These are phyloP conservation scores for Papilio glaucus DNA, from an alignment of 1,140 invertebrate species.

Conservation along the genomic window DNA sequence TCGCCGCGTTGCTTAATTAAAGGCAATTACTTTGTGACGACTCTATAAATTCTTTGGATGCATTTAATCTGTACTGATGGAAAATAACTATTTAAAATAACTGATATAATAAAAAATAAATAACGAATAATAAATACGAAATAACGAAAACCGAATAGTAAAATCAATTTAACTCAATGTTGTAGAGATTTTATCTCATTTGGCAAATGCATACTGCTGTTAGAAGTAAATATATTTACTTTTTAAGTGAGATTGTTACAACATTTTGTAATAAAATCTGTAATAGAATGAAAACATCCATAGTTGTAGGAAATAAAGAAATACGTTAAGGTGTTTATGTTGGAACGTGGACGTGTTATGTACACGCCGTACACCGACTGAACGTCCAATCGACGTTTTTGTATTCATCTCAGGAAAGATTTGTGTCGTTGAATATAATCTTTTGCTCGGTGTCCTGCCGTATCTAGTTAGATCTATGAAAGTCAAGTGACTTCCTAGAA, in stretches of 20 bases:
- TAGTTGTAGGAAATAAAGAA: conserved; percentile 26
- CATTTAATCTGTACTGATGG: neutral
- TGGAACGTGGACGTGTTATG: neutral
- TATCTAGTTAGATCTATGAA: conserved; percentile 29
- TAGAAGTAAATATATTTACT: neutral
- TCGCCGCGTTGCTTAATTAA: conserved; percentile 27
- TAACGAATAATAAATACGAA: no score
- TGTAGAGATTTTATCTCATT: neutral
- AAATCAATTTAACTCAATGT: no score
- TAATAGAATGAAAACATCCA: neutral
- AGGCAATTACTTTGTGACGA: neutral
- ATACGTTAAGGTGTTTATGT: conserved; percentile 23
- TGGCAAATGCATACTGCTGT: neutral
- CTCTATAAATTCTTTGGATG: neutral
- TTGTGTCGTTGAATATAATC: conserved; percentile 25
- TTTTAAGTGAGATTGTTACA: no score
- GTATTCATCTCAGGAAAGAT: conserved; percentile 31
- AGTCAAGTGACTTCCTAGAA: conserved; percentile 31
- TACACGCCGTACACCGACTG: neutral
- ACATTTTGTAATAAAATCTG: conserved; percentile 6
- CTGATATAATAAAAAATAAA: no score
- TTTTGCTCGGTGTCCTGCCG: conserved; percentile 18
- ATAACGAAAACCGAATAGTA: no score
- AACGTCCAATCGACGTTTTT: conserved; percentile 25
- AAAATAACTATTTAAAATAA: neutral